Conservation (phyloP, 2,888 invertebrate genomes). For the Pasiphila rectangulata region DNA sequence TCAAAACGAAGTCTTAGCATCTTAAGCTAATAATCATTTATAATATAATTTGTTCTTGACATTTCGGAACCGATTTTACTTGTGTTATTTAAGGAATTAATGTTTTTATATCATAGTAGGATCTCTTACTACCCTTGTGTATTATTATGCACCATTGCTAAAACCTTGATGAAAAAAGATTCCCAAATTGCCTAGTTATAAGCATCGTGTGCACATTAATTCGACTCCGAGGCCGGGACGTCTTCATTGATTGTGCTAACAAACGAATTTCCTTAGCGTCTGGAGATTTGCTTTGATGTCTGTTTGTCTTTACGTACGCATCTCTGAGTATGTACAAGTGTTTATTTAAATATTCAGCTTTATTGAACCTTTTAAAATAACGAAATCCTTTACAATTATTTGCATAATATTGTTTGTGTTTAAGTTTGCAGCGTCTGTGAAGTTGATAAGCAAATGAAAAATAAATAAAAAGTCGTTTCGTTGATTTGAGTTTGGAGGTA, state of each 20-base stretch:
- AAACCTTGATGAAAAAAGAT: constrained; percentile 21
- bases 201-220: constrained; percentile 38
- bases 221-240: constrained; percentile 40
- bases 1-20: not conserved
- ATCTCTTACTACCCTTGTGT: too few relatives aligned
- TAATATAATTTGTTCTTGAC: too few relatives aligned
- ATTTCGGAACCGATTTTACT: not conserved
- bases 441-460: constrained; percentile 29
- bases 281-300: constrained; percentile 63
- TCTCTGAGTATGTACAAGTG: constrained; percentile 33
- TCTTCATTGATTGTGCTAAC: constrained; percentile 67
- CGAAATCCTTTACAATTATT: constrained; percentile 39
- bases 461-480: constrained; percentile 27
- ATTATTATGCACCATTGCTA: too few relatives aligned
- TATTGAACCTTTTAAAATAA: constrained; percentile 33
- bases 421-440: constrained; percentile 36
- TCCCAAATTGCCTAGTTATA: constrained; percentile 31
- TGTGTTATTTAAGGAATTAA: too few relatives aligned
- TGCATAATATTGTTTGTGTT: constrained; percentile 40
- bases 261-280: constrained; percentile 60
- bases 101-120: too few relatives aligned
- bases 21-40: not conserved
- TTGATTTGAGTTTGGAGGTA: constrained; percentile 16
- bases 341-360: constrained; percentile 25
- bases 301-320: constrained; percentile 54